Conservation (phyloP, 1,140 invertebrate genomes). For the Cotesia glomerata region DNA sequence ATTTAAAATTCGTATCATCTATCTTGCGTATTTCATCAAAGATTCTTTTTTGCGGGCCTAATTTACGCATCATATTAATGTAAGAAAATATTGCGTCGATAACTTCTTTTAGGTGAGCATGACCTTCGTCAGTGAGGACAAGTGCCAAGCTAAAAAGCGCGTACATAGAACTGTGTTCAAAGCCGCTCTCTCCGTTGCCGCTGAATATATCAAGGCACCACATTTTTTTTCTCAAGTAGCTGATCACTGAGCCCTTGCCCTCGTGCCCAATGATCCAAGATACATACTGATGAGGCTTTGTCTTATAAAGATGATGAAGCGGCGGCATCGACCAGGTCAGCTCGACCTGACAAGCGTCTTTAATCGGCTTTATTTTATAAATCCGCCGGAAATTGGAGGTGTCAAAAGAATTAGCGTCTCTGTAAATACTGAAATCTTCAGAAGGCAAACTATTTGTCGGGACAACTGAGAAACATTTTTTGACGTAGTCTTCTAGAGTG, state of each 20-base stretch:
- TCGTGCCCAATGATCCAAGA: conserved; percentile 87
- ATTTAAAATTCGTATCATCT: conserved; percentile 74
- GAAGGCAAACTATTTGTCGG: conserved; percentile 69
- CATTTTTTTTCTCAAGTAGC: conserved; percentile 80
- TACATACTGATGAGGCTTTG: conserved; percentile 80
- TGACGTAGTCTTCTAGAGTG: conserved; percentile 73
- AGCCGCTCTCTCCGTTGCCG: conserved; percentile 78
- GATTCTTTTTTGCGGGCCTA: conserved; percentile 71
- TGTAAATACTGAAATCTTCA: conserved; percentile 66
- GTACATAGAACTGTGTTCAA: conserved; percentile 76
- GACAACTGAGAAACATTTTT: conserved; percentile 69
- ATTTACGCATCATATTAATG: conserved; percentile 71
- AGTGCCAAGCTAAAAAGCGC: conserved; percentile 78
- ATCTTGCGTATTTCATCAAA: conserved; percentile 76
- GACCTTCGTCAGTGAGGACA: conserved; percentile 80
- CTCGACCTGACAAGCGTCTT: conserved; percentile 75
- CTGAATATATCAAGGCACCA: conserved; percentile 84
- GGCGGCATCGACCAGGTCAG: conserved; percentile 84
- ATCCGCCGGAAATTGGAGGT: conserved; percentile 73
- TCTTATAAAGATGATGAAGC: conserved; percentile 74
- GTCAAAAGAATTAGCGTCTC: conserved; percentile 65
- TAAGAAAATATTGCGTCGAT: conserved; percentile 76
- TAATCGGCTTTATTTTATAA: conserved; percentile 82
- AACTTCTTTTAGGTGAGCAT: conserved; percentile 73
- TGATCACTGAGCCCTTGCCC: conserved; percentile 84